phyloP scores from a whole-genome alignment of 2,113 vertebrate genomes.

The Phrynocephalus versicolor region DNA sequence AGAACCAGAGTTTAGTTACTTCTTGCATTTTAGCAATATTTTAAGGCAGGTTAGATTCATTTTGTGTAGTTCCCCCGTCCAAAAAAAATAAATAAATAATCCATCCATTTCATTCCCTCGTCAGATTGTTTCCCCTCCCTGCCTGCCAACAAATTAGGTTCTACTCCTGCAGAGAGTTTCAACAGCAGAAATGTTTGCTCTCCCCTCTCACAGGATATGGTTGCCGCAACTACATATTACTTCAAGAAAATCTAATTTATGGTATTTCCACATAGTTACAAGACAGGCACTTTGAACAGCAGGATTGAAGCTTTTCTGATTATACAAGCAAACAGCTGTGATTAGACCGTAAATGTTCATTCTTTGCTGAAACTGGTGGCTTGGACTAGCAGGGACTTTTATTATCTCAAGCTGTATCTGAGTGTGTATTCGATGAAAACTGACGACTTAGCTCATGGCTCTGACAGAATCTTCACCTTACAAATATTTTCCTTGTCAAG shows the following conservation, averaged over 20 bases:
- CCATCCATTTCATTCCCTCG: too few relatives aligned
- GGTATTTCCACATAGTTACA: neutral
- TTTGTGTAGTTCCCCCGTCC: too few relatives aligned
- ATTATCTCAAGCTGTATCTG: neutral
- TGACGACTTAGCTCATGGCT: neutral
- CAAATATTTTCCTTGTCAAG: neutral
- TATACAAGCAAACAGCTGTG: fast-evolving
- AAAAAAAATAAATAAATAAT: too few relatives aligned
- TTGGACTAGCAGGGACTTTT: neutral
- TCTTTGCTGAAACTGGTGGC: neutral
- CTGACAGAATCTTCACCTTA: neutral
- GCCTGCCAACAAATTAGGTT: neutral
- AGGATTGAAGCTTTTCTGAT: neutral
- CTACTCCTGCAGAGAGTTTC: neutral
- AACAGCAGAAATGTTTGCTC: neutral
- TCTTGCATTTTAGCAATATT: too few relatives aligned
- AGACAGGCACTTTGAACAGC: neutral
- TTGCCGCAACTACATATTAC: neutral
- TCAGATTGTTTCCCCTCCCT: too few relatives aligned
- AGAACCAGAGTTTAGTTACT: too few relatives aligned
- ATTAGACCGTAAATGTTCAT: neutral
- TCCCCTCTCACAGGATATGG: neutral
- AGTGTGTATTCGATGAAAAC: neutral
- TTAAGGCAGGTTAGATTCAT: too few relatives aligned
- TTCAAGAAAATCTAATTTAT: neutral